These are phyloP conservation scores for Pycnonotus jocosus DNA, from an alignment of 2,113 vertebrate species.

Conservation along the genomic window DNA sequence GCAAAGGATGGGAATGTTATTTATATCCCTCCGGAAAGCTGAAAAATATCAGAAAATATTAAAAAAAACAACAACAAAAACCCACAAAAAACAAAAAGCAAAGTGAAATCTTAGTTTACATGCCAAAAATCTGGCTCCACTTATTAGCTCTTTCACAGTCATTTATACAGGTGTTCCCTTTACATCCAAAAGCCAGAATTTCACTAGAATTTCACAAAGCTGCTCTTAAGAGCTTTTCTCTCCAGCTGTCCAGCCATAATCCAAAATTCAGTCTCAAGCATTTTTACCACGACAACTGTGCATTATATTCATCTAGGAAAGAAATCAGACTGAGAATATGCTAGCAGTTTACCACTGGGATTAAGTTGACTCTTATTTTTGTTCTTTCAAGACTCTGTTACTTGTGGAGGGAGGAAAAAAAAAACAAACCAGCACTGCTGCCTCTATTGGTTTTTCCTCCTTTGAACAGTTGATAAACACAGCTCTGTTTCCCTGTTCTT, in stretches of 20 bases:
- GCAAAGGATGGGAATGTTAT: neutral
- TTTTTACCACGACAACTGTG: conserved; percentile 29
- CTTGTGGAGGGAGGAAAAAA: neutral
- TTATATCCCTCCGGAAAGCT: neutral
- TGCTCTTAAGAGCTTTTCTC: conserved; percentile 38
- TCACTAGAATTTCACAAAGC: neutral
- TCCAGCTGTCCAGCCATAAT: neutral
- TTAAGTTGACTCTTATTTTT: conserved; percentile 36
- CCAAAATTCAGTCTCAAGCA: conserved; percentile 23
- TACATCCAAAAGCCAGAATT: conserved; percentile 16
- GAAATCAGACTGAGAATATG: conserved; percentile 46
- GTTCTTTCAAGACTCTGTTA: conserved; percentile 11
- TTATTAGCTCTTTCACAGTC: neutral
- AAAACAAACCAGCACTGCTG: neutral
- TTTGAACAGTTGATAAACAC: neutral
- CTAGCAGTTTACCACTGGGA: conserved; percentile 39
- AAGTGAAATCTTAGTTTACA: neutral
- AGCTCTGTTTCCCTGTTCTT: neutral
- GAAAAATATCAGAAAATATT: neutral
- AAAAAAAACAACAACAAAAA: neutral
- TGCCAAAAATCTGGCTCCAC: neutral
- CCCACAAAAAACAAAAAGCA: neutral
- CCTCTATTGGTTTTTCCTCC: neutral
- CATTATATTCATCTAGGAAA: conserved; percentile 51
- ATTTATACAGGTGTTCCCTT: neutral